Percentiles rank a stretch among this genome's conserved stretches.
These are phyloP conservation scores for Chondrosia reniformis DNA, from an alignment of 37 sponge, comb jelly and placozoan genomes.

Conservation along the genomic window DNA sequence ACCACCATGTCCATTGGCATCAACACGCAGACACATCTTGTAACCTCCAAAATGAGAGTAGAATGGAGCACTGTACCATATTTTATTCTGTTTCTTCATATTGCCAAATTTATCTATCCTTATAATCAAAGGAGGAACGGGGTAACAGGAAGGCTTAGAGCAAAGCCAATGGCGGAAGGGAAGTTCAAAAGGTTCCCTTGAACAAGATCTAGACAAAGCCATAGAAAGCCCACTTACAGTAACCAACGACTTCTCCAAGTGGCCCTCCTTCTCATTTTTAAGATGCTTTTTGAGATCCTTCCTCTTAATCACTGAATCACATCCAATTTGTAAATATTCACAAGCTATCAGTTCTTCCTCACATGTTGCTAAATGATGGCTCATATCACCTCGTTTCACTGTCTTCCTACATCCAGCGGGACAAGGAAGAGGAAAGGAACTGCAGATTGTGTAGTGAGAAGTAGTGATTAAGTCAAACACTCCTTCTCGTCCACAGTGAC, in stretches of 20 bases:
- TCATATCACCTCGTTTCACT: not conserved
- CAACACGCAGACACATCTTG: constrained; percentile 34
- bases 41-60: constrained; percentile 33
- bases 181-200: not conserved
- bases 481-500: not conserved
- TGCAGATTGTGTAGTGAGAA: not conserved
- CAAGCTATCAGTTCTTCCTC: not conserved
- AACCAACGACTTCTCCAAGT: not conserved
- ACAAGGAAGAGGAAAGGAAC: not conserved
- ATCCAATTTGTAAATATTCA: not conserved
- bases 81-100: not conserved
- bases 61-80: constrained; percentile 27
- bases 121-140: not conserved
- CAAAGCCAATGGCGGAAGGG: constrained; percentile 14
- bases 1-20: constrained; percentile 18
- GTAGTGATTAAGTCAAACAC: not conserved
- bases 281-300: not conserved
- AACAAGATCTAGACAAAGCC: not conserved
- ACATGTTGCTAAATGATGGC: not conserved
- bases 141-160: not conserved
- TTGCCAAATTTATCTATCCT: not conserved
- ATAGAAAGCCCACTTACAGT: not conserved
- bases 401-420: not conserved
- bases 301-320: not conserved
- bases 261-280: not conserved